Evolutionary conservation across 2,113 vertebrate genomes (phyloP).

Genomic region (Sylvicapra grimmia): DNA sequence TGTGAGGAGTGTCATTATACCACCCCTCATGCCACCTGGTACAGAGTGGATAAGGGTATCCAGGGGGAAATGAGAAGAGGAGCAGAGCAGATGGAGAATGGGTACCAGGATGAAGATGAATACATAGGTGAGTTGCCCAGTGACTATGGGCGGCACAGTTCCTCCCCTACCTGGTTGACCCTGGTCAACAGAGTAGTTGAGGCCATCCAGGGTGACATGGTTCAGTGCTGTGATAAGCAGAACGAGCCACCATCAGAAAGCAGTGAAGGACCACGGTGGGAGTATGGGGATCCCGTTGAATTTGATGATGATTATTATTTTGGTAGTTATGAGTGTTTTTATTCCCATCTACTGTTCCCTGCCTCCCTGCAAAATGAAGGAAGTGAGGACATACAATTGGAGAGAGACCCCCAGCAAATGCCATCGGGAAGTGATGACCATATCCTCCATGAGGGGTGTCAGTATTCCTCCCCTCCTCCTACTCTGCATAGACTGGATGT

Average conservation of each 20-base stretch:
- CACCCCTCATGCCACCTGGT: neutral
- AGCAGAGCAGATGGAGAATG: neutral
- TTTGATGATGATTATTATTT: neutral
- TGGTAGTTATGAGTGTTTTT: neutral
- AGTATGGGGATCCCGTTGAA: neutral
- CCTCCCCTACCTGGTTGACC: constrained; percentile 65
- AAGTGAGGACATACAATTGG: neutral
- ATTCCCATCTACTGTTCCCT: neutral
- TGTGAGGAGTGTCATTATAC: neutral
- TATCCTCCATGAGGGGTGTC: neutral
- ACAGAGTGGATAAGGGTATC: neutral
- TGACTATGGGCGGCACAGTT: neutral
- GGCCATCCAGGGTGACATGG: constrained; percentile 20
- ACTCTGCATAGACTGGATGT: neutral
- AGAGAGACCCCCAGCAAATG: neutral
- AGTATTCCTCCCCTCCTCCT: neutral
- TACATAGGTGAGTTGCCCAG: neutral
- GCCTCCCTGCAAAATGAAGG: neutral
- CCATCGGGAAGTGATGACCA: neutral
- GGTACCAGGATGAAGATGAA: neutral
- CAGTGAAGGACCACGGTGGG: neutral
- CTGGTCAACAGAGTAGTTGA: constrained; percentile 52
- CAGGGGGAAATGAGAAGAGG: neutral
- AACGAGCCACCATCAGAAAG: neutral
- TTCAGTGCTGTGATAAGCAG: neutral